Conservation (phyloP, 2,888 invertebrate genomes). For the Drosophila barbarae region DNA sequence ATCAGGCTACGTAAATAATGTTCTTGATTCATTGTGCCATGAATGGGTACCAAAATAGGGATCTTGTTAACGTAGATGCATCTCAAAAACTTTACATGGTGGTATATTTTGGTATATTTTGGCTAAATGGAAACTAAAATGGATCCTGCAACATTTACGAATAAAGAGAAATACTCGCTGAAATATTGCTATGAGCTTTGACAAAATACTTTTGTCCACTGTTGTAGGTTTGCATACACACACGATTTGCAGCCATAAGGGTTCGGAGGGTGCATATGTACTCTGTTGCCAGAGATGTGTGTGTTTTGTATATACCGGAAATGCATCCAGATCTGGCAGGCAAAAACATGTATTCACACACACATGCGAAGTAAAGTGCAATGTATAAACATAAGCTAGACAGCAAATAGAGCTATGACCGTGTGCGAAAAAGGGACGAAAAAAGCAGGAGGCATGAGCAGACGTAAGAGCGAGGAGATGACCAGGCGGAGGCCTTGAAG, state of each 20-base stretch:
- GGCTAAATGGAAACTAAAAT: no score
- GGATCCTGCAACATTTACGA: no score
- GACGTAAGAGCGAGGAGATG: constrained; percentile 5
- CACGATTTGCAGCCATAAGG: not conserved
- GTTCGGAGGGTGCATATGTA: constrained; percentile 9
- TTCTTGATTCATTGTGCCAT: no score
- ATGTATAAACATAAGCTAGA: constrained; percentile 52
- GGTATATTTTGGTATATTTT: no score
- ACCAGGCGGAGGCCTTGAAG: constrained; percentile 38
- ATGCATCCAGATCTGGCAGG: constrained; percentile 49
- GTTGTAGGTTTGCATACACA: not conserved
- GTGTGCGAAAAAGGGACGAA: constrained; percentile 13
- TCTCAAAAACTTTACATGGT: no score
- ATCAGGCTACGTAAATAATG: no score
- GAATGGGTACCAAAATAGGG: no score
- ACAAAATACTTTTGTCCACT: no score
- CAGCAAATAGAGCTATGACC: constrained; percentile 20
- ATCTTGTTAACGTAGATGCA: no score
- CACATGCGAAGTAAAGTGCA: constrained; percentile 20
- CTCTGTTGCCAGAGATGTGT: not conserved
- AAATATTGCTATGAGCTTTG: no score
- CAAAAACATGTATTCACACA: constrained; percentile 7
- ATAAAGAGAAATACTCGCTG: no score
- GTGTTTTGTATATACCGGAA: constrained; percentile 43
- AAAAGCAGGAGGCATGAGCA: not conserved